These are phyloP conservation scores for Diadophis punctatus DNA, from an alignment of 2,113 vertebrate species.

Conservation along the genomic window DNA sequence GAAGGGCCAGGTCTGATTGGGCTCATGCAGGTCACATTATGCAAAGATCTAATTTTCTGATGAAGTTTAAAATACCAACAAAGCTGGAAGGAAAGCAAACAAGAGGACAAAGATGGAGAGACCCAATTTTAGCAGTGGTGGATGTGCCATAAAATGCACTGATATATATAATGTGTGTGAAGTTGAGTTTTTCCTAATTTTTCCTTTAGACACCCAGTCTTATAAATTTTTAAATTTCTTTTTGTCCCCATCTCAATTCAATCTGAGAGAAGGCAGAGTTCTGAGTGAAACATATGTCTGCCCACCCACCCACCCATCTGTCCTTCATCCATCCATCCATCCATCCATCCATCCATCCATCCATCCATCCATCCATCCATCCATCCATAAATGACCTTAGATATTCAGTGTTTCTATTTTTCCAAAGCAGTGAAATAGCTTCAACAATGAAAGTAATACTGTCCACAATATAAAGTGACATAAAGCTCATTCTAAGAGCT, in stretches of 20 bases:
- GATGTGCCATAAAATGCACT: neutral
- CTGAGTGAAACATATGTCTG: neutral
- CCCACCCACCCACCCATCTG: neutral
- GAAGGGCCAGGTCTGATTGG: no score
- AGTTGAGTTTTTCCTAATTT: neutral
- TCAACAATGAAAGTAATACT: neutral
- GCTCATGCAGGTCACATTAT: neutral
- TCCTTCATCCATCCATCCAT: neutral
- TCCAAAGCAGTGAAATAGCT: neutral
- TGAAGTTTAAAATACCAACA: neutral
- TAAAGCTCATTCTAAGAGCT: neutral
- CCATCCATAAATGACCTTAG: neutral
- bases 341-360: neutral
- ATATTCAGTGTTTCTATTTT: neutral
- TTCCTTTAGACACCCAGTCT: neutral
- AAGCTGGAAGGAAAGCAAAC: neutral
- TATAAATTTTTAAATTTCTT: neutral
- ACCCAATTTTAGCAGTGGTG: neutral
- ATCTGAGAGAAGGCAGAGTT: neutral
- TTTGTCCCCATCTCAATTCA: neutral
- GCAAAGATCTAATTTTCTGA: neutral
- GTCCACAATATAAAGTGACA: neutral
- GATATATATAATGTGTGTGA: neutral
- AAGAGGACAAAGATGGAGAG: neutral
- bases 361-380: neutral